phyloP scores from a whole-genome alignment of 1,140 invertebrate species.

The Steinernema feltiae region DNA sequence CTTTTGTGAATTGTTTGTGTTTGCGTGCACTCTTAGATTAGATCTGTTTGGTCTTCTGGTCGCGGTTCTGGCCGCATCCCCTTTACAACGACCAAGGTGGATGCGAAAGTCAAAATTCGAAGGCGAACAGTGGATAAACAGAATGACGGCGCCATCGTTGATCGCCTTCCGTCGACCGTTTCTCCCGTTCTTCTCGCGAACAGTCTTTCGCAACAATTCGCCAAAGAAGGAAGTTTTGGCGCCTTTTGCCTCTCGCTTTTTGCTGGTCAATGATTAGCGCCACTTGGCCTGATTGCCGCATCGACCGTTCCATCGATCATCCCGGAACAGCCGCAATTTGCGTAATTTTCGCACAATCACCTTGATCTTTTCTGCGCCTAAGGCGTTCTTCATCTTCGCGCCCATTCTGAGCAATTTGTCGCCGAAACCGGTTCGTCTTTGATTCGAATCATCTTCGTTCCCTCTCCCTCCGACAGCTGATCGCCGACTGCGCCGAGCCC shows the following conservation, averaged over 20 bases:
- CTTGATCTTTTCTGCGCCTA: not conserved
- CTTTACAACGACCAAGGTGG: not conserved
- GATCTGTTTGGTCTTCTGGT: not conserved
- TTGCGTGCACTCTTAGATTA: no score
- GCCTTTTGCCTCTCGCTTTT: no score
- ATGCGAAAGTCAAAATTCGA: not conserved
- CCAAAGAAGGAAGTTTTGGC: no score
- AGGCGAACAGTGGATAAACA: not conserved
- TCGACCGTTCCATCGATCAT: not conserved
- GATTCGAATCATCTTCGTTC: not conserved
- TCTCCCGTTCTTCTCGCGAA: no score
- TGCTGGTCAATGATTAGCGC: not conserved
- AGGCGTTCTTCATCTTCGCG: not conserved
- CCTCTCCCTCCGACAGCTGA: not conserved
- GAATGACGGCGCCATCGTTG: not conserved
- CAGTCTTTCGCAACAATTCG: not conserved
- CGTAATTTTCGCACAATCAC: not conserved
- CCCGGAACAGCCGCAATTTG: not conserved
- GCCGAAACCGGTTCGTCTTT: not conserved
- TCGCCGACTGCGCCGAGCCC: not conserved
- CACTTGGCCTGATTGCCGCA: not conserved
- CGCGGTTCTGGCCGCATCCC: no score
- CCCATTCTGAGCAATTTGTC: not conserved
- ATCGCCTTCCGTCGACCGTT: no score
- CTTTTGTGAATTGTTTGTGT: no score